These are phyloP conservation scores for Drosophila takahashii DNA, from an alignment of 1,140 invertebrate genomes.

Conservation along the genomic window DNA sequence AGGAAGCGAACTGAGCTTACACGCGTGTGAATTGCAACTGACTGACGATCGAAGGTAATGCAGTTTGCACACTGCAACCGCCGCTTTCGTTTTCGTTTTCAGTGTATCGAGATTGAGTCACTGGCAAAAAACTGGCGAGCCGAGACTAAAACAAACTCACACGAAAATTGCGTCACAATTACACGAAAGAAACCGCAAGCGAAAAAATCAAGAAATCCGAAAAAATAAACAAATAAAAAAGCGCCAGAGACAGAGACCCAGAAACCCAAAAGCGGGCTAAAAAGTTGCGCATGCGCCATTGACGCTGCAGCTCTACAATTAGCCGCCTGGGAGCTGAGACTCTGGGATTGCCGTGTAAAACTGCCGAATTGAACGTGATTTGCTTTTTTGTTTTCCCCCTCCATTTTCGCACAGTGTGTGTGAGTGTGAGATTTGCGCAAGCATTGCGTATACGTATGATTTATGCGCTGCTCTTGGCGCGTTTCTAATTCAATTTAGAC, in stretches of 20 bases:
- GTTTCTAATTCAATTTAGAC: constrained; percentile 53
- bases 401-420: constrained; percentile 33
- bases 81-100: constrained; percentile 76
- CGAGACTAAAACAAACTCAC: constrained; percentile 68
- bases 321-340: constrained; percentile 23
- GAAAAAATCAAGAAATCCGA: constrained; percentile 8
- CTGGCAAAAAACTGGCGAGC: constrained; percentile 30
- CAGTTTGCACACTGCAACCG: constrained; percentile 30
- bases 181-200: constrained; percentile 75
- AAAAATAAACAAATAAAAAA: neutral
- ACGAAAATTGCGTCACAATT: constrained; percentile 75
- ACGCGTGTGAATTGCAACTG: constrained; percentile 67
- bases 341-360: constrained; percentile 34
- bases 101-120: constrained; percentile 55
- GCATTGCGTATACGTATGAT: constrained; percentile 48
- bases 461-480: constrained; percentile 37
- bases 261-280: constrained; percentile 72
- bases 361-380: constrained; percentile 32
- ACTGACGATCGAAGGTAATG: constrained; percentile 23
- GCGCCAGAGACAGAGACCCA: constrained; percentile 74
- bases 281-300: constrained; percentile 72
- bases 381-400: neutral
- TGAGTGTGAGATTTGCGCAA: constrained; percentile 31
- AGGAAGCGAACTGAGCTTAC: constrained; percentile 59
- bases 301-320: constrained; percentile 39